phyloP scores from a whole-genome alignment of 2,113 vertebrate species.

The Amblyornis subalaris region DNA sequence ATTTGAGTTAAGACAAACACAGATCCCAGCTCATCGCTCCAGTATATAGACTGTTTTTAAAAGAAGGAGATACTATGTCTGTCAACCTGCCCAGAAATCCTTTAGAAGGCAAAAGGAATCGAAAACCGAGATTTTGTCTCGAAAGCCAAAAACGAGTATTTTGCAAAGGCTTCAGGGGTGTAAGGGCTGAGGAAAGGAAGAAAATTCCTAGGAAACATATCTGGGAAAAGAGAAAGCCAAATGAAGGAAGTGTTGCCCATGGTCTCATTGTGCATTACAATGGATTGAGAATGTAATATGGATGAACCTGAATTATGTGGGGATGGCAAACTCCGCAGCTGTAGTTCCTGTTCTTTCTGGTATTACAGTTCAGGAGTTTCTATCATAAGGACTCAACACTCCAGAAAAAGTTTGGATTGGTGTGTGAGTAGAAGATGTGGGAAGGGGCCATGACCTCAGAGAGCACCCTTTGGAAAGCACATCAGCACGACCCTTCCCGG shows the following conservation, averaged over 20 bases:
- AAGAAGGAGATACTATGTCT: constrained; percentile 35
- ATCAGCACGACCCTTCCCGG: neutral
- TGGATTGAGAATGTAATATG: neutral
- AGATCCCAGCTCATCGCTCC: neutral
- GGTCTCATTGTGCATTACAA: neutral
- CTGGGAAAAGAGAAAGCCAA: neutral
- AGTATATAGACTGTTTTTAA: neutral
- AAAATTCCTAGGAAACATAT: constrained; percentile 9
- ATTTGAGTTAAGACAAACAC: constrained; percentile 14
- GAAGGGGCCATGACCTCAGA: neutral
- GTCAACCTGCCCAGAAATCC: constrained; percentile 29
- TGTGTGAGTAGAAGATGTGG: neutral
- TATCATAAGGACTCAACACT: neutral
- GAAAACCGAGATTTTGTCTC: neutral
- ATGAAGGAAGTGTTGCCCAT: neutral
- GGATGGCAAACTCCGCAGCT: neutral
- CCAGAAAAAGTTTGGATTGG: neutral
- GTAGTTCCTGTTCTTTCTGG: neutral
- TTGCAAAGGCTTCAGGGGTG: neutral
- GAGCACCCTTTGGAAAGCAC: neutral
- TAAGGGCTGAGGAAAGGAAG: neutral
- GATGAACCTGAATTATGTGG: neutral
- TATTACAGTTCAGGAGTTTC: neutral
- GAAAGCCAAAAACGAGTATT: neutral
- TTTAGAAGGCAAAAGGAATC: neutral